A percentile compares a stretch with the other conserved stretches of the same genome.
phyloP scores from a whole-genome alignment of 1,140 invertebrate species.

The Sminthurides bifidus region DNA sequence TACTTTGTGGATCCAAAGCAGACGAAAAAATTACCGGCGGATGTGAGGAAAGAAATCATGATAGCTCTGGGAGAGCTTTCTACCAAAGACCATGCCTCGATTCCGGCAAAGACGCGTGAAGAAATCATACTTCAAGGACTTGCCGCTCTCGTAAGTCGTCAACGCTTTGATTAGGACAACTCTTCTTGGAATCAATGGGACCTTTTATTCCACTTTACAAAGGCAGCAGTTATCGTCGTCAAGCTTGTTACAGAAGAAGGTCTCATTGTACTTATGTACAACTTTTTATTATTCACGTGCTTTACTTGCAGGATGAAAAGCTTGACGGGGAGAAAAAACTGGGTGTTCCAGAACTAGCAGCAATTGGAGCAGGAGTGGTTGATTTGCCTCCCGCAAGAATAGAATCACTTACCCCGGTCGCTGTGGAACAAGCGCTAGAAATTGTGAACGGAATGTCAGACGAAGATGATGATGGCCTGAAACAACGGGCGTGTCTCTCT shows the following conservation, averaged over 20 bases:
- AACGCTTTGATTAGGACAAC: background rate
- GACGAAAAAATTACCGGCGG: slow-evolving; percentile 20
- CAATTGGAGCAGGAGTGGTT: slow-evolving; percentile 20
- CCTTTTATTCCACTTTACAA: background rate
- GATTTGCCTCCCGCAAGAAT: slow-evolving; percentile 25
- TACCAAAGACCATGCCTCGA: slow-evolving; percentile 25
- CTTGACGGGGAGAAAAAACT: slow-evolving; percentile 7
- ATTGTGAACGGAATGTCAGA: slow-evolving; percentile 26
- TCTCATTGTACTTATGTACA: too few relatives aligned
- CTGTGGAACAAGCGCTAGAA: slow-evolving; percentile 25
- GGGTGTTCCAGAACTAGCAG: slow-evolving; percentile 24
- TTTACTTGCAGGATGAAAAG: slow-evolving; percentile 5
- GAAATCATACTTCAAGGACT: slow-evolving; percentile 29
- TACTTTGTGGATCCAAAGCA: slow-evolving; percentile 28
- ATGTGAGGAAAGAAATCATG: slow-evolving; percentile 28
- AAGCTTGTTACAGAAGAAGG: too few relatives aligned
- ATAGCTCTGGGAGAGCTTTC: slow-evolving; percentile 27
- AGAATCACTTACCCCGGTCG: slow-evolving; percentile 22
- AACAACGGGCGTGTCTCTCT: slow-evolving; percentile 25
- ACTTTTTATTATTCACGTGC: background rate
- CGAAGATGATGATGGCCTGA: slow-evolving; percentile 28
- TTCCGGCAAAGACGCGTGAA: slow-evolving; percentile 26
- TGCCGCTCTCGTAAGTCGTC: slow-evolving; percentile 16
- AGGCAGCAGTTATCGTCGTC: too few relatives aligned
- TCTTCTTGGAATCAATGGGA: background rate